Conservation (phyloP, 2,888 invertebrate genomes). For the Ceratothoa steindachneri region DNA sequence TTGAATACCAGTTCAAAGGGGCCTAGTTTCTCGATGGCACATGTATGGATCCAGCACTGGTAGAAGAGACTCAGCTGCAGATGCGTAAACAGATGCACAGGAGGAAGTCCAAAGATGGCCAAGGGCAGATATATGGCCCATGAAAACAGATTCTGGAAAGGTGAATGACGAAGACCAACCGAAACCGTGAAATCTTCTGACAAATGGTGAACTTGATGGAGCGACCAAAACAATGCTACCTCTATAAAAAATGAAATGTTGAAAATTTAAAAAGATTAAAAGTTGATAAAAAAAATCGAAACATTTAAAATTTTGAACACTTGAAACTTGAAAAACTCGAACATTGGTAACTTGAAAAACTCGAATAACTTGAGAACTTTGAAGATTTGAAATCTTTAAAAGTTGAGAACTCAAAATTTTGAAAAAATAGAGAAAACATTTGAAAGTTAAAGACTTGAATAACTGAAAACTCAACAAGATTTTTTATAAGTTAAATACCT, state of each 20-base stretch:
- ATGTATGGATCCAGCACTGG: conserved; percentile 92
- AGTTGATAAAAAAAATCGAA: too few relatives aligned
- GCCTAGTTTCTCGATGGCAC: conserved; percentile 72
- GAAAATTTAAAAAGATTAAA: too few relatives aligned
- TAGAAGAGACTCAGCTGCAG: conserved; percentile 82
- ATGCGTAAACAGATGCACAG: conserved; percentile 74
- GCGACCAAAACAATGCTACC: conserved; percentile 79
- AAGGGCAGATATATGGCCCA: conserved; percentile 53
- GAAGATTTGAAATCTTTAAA: too few relatives aligned
- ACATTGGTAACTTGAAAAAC: too few relatives aligned
- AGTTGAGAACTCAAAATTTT: too few relatives aligned
- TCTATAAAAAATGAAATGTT: conserved; percentile 56
- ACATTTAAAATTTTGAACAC: too few relatives aligned
- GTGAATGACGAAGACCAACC: conserved; percentile 74
- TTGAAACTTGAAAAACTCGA: too few relatives aligned
- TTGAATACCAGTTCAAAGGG: conserved; percentile 81
- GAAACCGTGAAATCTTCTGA: conserved; percentile 84
- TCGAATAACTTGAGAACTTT: too few relatives aligned
- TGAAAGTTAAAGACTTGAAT: too few relatives aligned
- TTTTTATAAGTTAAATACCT: too few relatives aligned
- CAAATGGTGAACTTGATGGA: conserved; percentile 86
- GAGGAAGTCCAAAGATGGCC: conserved; percentile 68
- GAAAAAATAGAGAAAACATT: too few relatives aligned
- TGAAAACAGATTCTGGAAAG: conserved; percentile 59
- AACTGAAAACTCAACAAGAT: too few relatives aligned